Base-by-base conservation (phyloP, 2,797 vertebrate species). In the Lagorchestes hirsutus region DNA sequence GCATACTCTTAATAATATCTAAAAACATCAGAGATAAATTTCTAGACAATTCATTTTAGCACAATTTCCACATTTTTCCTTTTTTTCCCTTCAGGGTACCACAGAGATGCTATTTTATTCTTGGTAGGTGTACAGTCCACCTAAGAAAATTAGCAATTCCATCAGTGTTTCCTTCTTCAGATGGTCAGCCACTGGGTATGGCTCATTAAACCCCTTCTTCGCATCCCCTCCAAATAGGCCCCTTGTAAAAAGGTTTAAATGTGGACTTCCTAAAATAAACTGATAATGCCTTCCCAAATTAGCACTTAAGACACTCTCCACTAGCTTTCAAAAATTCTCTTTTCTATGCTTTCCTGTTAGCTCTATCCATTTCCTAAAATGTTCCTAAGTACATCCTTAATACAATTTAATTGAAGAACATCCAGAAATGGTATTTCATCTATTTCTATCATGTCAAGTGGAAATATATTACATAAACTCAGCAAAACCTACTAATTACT, bases 211-310 rank as follows among this genome's bases (percentile, higher is more conserved):
- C 13, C 54, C 74, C 54, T 95, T 92, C 92, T 95, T 87, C 56
- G 56, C 92, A 91, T 92, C 56, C 90, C 90, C 91, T 96, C 91
- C 91, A 90, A 96, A 95, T 1, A 96, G 90, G 8, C 90, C 90
- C 55, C 93, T 56, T 95, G 50, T 93, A 90, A 96, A 54, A 95
- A 74, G 54, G 54, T 97, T 91, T 93, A 97, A 93, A 95, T 96
- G 93, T 97, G n/a, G 55, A 55, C 67, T 97, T 98, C 97, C 96
- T 93, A 94, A 97, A 98, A 97, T 97, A 97, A 98, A 94, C 74
- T 92, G 94, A 97, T 96, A 98, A 98, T 96, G 94, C 91, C 95
- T 97, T 98, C 96, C 96, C 16, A 96, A 98, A 98, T 98, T 97
- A 98, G 97, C 93, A 98, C 90, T 96, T 0, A 13, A 94, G 87